Evolutionary conservation across 2,113 vertebrate genomes (phyloP).

Genomic region (Regulus satrapa): DNA sequence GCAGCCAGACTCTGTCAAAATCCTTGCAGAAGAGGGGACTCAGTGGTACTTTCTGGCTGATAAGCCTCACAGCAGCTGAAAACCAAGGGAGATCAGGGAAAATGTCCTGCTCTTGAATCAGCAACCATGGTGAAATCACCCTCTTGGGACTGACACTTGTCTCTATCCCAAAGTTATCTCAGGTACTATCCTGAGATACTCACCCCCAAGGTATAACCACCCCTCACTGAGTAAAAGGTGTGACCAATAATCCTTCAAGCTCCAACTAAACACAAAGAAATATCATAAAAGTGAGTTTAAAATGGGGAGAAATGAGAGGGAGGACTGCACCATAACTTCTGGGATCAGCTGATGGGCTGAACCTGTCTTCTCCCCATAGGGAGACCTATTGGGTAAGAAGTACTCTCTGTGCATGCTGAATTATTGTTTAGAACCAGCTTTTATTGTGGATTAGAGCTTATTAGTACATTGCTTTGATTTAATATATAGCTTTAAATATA

Average conservation of each 20-base stretch:
- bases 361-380: background rate
- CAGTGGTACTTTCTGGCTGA: background rate
- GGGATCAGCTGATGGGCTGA: background rate
- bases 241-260: background rate
- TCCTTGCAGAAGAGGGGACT: background rate
- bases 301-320: background rate
- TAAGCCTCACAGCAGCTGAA: background rate
- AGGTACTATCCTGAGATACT: background rate
- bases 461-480: background rate
- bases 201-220: background rate
- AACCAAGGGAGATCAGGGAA: background rate
- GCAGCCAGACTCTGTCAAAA: background rate
- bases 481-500: background rate
- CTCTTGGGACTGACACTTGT: background rate
- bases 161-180: background rate
- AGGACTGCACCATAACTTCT: accelerated
- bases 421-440: background rate
- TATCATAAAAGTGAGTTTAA: background rate
- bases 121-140: background rate
- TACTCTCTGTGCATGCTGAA: background rate
- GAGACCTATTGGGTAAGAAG: background rate
- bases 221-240: background rate
- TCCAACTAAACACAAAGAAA: background rate
- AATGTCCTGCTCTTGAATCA: background rate
- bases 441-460: background rate